A percentile compares a stretch with the other conserved stretches of the same genome.
Conservation (phyloP, 2,888 invertebrate species). For the Smittia aterrima region DNA sequence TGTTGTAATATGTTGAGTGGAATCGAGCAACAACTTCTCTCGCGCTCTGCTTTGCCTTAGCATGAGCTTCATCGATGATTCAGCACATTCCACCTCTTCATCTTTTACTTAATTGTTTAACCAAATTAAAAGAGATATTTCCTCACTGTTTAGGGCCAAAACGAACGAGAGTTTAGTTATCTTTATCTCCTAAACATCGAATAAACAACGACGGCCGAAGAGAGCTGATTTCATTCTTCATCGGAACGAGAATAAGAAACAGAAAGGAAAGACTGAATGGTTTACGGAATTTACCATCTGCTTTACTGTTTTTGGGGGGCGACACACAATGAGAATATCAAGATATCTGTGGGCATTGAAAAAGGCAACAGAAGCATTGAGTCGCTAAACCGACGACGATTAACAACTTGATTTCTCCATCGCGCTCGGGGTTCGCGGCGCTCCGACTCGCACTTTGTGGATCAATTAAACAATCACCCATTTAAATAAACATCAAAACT, state of each 20-base stretch:
- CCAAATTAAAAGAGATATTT: conserved; percentile 31
- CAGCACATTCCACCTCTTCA: conserved; percentile 29
- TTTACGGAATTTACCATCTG: conserved; percentile 26
- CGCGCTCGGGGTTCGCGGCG: neutral
- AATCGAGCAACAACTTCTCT: neutral
- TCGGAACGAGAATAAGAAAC: conserved; percentile 13
- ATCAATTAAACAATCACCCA: conserved; percentile 12
- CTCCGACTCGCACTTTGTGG: neutral
- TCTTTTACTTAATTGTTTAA: conserved; percentile 31
- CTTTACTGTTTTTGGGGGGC: conserved; percentile 8
- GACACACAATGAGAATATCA: conserved; percentile 22
- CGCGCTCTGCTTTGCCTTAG: neutral
- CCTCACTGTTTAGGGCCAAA: conserved; percentile 2
- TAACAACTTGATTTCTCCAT: neutral
- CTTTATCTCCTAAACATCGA: conserved; percentile 22
- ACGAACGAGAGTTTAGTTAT: conserved; percentile 10
- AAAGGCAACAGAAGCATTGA: conserved; percentile 18
- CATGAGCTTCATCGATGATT: conserved; percentile 13
- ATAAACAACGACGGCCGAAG: conserved; percentile 1
- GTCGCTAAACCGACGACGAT: conserved; percentile 1
- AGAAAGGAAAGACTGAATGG: conserved; percentile 4
- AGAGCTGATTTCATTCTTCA: neutral
- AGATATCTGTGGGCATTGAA: neutral
- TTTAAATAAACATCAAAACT: neutral
- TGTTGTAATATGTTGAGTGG: neutral